Evolutionary conservation across 23 tunicate genomes (phyloP).

Genomic region (Aplidium turbinatum): DNA sequence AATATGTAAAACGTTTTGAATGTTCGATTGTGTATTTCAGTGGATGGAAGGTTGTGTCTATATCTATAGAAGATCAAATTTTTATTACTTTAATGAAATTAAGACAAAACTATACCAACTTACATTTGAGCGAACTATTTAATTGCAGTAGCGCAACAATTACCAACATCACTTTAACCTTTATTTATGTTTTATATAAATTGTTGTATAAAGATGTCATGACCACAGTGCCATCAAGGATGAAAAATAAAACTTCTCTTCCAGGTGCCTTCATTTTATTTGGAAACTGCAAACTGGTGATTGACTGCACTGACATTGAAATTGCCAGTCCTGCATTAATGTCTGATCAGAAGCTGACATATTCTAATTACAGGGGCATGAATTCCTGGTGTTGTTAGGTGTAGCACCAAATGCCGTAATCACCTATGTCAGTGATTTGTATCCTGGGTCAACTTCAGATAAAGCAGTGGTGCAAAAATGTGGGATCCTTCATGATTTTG

Average conservation of each 20-base stretch:
- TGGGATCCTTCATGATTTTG: slow-evolving; percentile 1
- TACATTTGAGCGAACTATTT: background rate
- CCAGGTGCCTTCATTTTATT: slow-evolving; percentile 1
- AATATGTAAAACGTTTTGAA: slow-evolving; percentile 6
- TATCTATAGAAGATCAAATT: slow-evolving; percentile 1
- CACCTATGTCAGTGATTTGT: background rate
- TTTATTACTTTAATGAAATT: slow-evolving; percentile 10
- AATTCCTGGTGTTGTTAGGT: background rate
- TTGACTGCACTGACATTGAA: slow-evolving; percentile 2
- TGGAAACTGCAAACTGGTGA: background rate
- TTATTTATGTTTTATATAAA: background rate
- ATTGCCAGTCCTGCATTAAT: background rate
- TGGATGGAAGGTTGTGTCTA: background rate
- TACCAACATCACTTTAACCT: background rate
- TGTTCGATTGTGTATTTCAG: background rate
- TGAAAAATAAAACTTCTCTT: background rate
- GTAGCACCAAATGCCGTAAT: slow-evolving; percentile 13
- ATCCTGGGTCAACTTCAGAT: background rate
- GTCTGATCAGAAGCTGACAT: background rate
- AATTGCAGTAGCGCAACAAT: background rate
- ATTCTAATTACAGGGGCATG: slow-evolving; percentile 2
- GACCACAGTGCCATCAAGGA: background rate
- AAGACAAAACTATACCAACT: background rate
- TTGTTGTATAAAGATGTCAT: background rate
- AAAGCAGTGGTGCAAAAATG: slow-evolving; percentile 3